A percentile compares a stretch with the other conserved stretches of the same genome.
phyloP scores from a whole-genome alignment of 2,797 vertebrate species.

The Neoniphon sammara region DNA sequence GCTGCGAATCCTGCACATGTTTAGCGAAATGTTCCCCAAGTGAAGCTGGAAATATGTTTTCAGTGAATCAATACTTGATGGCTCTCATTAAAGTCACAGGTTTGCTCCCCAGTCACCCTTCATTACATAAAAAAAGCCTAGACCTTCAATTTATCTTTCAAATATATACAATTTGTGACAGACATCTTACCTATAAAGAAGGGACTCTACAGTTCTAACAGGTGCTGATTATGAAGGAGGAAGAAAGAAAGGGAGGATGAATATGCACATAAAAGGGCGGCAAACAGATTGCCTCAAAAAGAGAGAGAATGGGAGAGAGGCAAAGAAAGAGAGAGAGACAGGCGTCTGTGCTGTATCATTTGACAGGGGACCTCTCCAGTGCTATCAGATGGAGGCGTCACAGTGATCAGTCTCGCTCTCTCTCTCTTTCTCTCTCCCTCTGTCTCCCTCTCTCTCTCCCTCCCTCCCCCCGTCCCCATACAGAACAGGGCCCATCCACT shows the following conservation, averaged over 20 bases:
- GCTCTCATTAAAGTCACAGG: neutral
- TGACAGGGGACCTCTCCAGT: slow-evolving; percentile 88
- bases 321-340: slow-evolving; percentile 63
- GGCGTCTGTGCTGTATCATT: slow-evolving; percentile 90
- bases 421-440: slow-evolving; percentile 35
- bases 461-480: slow-evolving; percentile 65
- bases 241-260: slow-evolving; percentile 14
- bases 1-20: neutral
- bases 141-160: neutral
- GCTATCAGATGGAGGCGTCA: slow-evolving; percentile 90
- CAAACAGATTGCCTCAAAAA: slow-evolving; percentile 16
- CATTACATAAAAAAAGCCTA: neutral
- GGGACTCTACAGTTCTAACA: neutral
- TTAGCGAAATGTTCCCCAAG: neutral
- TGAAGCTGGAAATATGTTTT: slow-evolving; percentile 1
- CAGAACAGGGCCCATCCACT: slow-evolving; percentile 82
- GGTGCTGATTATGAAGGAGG: neutral
- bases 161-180: neutral
- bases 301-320: slow-evolving; percentile 52
- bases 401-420: slow-evolving; percentile 87
- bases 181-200: neutral
- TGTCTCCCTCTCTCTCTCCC: slow-evolving; percentile 53
- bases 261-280: slow-evolving; percentile 25
- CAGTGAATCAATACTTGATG: neutral
- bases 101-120: neutral